Evolutionary conservation across 1,140 invertebrate genomes (phyloP).

Genomic region (roundworm (Caenorhabditis elegans)): WBcel235 BX284606.5:10218501-10219000

Average conservation of each 20-base stretch:
- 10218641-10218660: neutral
- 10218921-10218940: neutral
- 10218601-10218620: neutral
- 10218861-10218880: too few relatives aligned
- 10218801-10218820: too few relatives aligned
- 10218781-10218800: too few relatives aligned
- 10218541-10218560: neutral
- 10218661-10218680: neutral
- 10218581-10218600: neutral
- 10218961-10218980: neutral
- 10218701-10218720: neutral
- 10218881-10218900: too few relatives aligned
- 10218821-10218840: too few relatives aligned
- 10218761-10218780: too few relatives aligned
- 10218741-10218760: too few relatives aligned
- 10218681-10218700: neutral
- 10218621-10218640: neutral
- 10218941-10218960: neutral
- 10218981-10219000: constrained; percentile 14
- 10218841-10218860: neutral
- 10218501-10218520: neutral
- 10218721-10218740: neutral
- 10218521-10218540: neutral
- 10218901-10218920: neutral
- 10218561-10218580: neutral